Base-by-base conservation (phyloP, 2,888 invertebrate genomes). In the Scaptomyza reducta region DNA sequence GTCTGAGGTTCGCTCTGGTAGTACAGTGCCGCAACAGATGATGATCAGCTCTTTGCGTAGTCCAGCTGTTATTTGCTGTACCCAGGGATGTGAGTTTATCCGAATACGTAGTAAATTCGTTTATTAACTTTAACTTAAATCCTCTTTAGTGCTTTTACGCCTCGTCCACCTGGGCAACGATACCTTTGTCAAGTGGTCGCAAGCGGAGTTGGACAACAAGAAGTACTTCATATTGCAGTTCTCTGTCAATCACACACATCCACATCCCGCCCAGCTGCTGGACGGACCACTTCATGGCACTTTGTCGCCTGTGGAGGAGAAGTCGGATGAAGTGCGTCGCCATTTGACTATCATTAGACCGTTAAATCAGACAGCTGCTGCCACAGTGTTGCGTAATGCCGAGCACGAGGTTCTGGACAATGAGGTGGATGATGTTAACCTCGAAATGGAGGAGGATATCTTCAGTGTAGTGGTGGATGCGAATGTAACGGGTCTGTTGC, bases 171-270 rank as follows among this genome's bases (percentile, higher is more conserved):
- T 89, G 56, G 78, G 87, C 49, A 80, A 90, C 16, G 90, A 89
- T 29, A 89, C 90, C 1, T 90, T 90, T 60, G 82, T 91, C 2
- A 88, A 89, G 33, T 91, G 91, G 91, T 87, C 90, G 0, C 86
- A 89, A 70, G 89, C 90, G 1, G 84, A 81, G 31, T 45, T 90
- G 51, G 80, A 87, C 29, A 87, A 83, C 29, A 90, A 90, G 42
- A 91, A 91, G 76, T 91, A 90, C 65, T 91, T 90, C 38, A 87
- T 91, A 25, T 50, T 91, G 42, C 91, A 91, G 74, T 91, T 90
- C 61, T 88, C 89, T 44, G 83, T 84, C 29, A 89, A 90, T 31
- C 87, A 84, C 56, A 91, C 91, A 10, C 86, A 80, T 33, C 91
- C 91, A 11, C 86, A 89, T 87, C 91, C 91, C 4, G 59, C 78